A percentile compares a stretch with the other conserved stretches of the same genome.
phyloP scores from a whole-genome alignment of 2,113 vertebrate genomes.

The Halcyon senegalensis region DNA sequence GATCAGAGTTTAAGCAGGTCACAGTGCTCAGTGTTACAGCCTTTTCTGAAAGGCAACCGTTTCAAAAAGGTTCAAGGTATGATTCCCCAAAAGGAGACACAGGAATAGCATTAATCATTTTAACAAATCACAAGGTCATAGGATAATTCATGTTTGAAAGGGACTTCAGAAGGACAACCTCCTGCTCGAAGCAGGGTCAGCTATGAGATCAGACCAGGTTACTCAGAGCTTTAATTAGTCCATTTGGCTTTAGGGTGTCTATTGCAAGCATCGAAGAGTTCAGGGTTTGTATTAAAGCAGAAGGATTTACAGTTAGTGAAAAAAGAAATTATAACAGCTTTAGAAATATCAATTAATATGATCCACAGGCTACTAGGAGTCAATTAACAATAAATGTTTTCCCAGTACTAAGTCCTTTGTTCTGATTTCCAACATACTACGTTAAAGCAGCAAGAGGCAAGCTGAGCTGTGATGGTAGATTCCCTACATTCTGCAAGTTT shows the following conservation, averaged over 20 bases:
- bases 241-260: not conserved
- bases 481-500: not conserved
- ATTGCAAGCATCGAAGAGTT: not conserved
- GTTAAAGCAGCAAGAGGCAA: not conserved
- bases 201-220: not conserved
- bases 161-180: not conserved
- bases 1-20: not conserved
- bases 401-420: not conserved
- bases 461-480: not conserved
- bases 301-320: not conserved
- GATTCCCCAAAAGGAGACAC: not conserved
- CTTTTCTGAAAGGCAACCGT: not conserved
- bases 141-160: not conserved
- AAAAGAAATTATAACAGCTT: not conserved
- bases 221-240: not conserved
- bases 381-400: not conserved
- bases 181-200: not conserved
- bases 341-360: not conserved
- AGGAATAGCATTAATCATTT: not conserved
- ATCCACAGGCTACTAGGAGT: not conserved
- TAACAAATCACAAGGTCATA: not conserved
- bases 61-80: not conserved
- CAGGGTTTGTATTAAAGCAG: not conserved
- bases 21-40: not conserved
- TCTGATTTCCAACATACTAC: not conserved